A percentile compares a stretch with the other conserved stretches of the same genome.
Evolutionary conservation across 2,888 invertebrate species (phyloP).

Genomic region (Brachyptera putata): DNA sequence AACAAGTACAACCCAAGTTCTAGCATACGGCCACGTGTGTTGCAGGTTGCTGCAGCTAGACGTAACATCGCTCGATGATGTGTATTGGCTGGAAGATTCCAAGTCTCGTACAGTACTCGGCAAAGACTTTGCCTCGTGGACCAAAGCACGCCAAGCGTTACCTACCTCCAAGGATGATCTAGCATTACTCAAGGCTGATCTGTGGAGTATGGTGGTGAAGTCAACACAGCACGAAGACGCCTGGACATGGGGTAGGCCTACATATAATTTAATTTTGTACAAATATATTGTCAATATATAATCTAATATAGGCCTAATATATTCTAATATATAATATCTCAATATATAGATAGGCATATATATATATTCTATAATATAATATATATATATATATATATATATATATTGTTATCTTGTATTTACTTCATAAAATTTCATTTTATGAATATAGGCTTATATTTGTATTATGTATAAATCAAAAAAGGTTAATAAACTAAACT

Average conservation of each 20-base stretch:
- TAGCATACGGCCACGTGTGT: too few species aligned
- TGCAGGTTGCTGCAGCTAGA: conserved; percentile 71
- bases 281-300: neutral
- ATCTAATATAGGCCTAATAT: neutral
- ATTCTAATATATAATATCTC: neutral
- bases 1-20: too few species aligned
- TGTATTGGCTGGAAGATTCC: conserved; percentile 84
- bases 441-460: too few species aligned
- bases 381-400: too few species aligned
- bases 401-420: too few species aligned
- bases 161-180: conserved; percentile 78
- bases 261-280: neutral
- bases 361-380: too few species aligned
- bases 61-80: conserved; percentile 82
- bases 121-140: conserved; percentile 76
- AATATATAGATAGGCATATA: too few species aligned
- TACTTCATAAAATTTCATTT: too few species aligned
- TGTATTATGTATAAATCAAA: too few species aligned
- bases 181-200: conserved; percentile 71
- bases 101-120: conserved; percentile 71
- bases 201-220: conserved; percentile 83
- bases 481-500: too few species aligned
- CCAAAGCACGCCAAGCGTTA: conserved; percentile 71
- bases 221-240: conserved; percentile 82
- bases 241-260: conserved; percentile 85